Evolutionary conservation across 2,113 vertebrate species (phyloP), one percentile per base, ranked within the genome.

Genomic region (Atlantisia rogersi): DNA sequence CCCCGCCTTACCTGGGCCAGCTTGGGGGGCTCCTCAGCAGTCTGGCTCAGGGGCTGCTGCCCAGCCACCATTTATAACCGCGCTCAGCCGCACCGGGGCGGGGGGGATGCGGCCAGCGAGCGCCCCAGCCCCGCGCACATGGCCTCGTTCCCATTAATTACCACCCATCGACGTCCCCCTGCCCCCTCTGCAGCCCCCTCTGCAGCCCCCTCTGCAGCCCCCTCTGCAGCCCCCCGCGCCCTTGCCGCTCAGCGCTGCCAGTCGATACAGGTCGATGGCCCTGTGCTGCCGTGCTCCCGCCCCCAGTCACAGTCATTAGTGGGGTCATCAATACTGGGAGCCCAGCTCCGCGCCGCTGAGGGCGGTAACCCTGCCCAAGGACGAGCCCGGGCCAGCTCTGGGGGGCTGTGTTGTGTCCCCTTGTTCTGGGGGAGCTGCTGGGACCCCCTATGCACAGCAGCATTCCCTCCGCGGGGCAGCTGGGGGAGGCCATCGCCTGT

Each of bases 231-330:
- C 64, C 87, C 76, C 31, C 6, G 1, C 2, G 37, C 94, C 82
- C 92, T 94, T 90, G 80, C 60, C 19, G 67, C 70, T 5, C 20
- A 53, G 88, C 40, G 0, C 31, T 40, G 78, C 42, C 0, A 6
- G 71, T 97, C 96, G 31, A 97, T 97, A 46, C 3, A 4, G 68
- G 70, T 97, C 94, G 83, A 97, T 97, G 86, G 55, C 18, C 62
- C 44, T 0, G 11, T 21, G 1, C 77, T 9, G 90, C 94, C 44
- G 39, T 86, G 91, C 90, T 39, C 65, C 88, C 71, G 87, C 88
- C 88, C 84, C 56, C 31, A 8, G 86, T 60, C 83, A 88, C 53
- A 32, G 9, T 88, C 90, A 94, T 91, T 80, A 94, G 55, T 3
- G 1, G 31, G 19, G 67, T 19, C 5, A 10, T 94, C 92, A 2